Conservation (phyloP, 2,797 vertebrate genomes). For the Todus mexicanus region DNA sequence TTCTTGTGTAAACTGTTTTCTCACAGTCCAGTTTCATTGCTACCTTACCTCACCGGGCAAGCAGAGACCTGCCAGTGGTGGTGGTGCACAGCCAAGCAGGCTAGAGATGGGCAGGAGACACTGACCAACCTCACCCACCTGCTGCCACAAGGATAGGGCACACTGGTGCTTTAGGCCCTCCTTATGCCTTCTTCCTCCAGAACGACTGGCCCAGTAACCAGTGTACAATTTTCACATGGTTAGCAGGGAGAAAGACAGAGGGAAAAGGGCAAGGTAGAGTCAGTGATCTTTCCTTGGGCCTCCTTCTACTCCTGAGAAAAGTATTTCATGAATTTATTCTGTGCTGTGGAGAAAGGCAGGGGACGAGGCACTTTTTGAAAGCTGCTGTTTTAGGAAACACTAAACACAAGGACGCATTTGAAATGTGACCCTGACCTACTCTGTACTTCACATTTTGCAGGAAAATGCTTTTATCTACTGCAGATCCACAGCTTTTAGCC, state of each 20-base stretch:
- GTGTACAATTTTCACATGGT: not conserved
- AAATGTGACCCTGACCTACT: slow-evolving; percentile 17
- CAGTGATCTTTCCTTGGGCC: not conserved
- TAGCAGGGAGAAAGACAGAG: not conserved
- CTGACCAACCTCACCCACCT: not conserved
- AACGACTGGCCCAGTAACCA: not conserved
- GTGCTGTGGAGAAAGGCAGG: not conserved
- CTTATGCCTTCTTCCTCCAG: not conserved
- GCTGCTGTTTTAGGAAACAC: slow-evolving; percentile 4
- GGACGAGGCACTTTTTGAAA: not conserved
- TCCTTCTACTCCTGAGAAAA: not conserved
- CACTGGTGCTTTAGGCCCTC: not conserved
- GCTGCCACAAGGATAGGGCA: not conserved
- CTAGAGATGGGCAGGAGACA: not conserved
- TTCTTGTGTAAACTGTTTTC: not conserved
- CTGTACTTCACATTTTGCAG: not conserved
- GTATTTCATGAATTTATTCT: not conserved
- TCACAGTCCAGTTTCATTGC: not conserved
- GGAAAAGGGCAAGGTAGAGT: not conserved
- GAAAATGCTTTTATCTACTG: slow-evolving; percentile 25
- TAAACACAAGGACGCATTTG: not conserved
- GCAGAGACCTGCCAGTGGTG: not conserved
- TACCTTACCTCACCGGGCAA: rapidly evolving
- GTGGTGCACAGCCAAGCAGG: not conserved
- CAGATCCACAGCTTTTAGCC: slow-evolving; percentile 10